phyloP scores from a whole-genome alignment of 2,797 vertebrate species.

The Aulostomus chinensis region DNA sequence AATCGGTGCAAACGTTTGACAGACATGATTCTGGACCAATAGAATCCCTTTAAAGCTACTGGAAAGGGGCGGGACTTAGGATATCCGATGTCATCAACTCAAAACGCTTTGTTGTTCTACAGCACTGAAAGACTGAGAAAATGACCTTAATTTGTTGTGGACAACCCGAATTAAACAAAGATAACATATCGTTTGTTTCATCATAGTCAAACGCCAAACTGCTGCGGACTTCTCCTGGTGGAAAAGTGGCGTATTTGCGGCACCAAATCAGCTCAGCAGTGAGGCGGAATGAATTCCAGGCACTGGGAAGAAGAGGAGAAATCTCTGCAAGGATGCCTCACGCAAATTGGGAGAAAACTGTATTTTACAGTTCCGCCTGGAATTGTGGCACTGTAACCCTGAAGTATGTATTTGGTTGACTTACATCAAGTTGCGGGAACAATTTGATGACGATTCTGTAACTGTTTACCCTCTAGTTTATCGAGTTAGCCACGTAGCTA shows the following conservation, averaged over 20 bases:
- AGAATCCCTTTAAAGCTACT: constrained; percentile 41
- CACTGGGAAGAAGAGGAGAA: constrained; percentile 54
- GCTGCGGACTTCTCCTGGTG: background rate
- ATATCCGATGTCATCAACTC: constrained; percentile 63
- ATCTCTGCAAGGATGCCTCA: constrained; percentile 54
- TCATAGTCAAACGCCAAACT: background rate
- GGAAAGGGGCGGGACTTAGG: constrained; percentile 50
- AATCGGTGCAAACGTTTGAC: constrained; percentile 38
- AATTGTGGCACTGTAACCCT: background rate
- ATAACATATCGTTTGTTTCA: background rate
- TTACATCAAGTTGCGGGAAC: background rate
- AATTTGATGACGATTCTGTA: constrained; percentile 19
- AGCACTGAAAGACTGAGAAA: constrained; percentile 41
- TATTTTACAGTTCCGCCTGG: constrained; percentile 18
- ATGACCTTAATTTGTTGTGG: background rate
- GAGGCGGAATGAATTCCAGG: constrained; percentile 73
- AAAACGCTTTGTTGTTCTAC: constrained; percentile 78
- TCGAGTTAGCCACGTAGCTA: constrained; percentile 71
- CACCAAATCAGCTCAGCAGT: constrained; percentile 7
- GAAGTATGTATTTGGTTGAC: constrained; percentile 13
- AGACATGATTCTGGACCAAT: constrained; percentile 54
- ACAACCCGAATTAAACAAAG: background rate
- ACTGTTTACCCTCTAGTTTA: constrained; percentile 36
- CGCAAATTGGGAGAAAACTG: constrained; percentile 49
- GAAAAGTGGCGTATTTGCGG: constrained; percentile 18